Evolutionary conservation across 2,113 vertebrate species (phyloP).

Genomic region (Thamnophis sirtalis): DNA sequence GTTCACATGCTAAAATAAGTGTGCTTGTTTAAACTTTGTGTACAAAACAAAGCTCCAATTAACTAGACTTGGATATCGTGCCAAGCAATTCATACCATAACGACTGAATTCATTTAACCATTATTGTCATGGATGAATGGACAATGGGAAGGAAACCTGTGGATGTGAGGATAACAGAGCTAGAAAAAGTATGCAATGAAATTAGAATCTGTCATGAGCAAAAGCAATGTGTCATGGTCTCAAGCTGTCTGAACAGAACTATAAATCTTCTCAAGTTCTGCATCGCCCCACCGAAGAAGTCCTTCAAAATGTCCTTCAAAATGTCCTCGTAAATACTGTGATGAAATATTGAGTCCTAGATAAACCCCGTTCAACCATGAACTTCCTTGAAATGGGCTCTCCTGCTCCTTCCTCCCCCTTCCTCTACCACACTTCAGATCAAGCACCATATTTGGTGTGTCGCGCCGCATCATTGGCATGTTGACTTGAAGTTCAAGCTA

Average conservation of each 20-base stretch:
- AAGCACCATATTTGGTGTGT: slow-evolving; percentile 6
- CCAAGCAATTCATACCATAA: neutral
- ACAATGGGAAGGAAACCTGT: neutral
- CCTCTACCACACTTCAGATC: slow-evolving; percentile 27
- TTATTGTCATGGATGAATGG: neutral
- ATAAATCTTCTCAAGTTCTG: neutral
- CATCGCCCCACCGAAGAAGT: fast-evolving
- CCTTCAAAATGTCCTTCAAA: neutral
- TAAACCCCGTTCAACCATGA: slow-evolving; percentile 1
- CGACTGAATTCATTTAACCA: neutral
- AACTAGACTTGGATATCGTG: neutral
- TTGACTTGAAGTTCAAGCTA: neutral
- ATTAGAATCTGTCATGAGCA: neutral
- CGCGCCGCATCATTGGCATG: neutral
- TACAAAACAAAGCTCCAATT: neutral
- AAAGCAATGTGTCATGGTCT: neutral
- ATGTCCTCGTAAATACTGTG: fast-evolving
- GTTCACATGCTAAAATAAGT: neutral
- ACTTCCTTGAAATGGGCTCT: slow-evolving; percentile 10
- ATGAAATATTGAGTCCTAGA: fast-evolving
- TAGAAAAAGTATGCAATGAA: neutral
- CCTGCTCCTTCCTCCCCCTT: slow-evolving; percentile 35
- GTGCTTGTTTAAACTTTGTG: neutral
- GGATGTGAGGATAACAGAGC: neutral
- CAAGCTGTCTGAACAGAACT: neutral